These are phyloP conservation scores for Habropoda laboriosa DNA, from an alignment of 1,140 invertebrate genomes.

Conservation along the genomic window DNA sequence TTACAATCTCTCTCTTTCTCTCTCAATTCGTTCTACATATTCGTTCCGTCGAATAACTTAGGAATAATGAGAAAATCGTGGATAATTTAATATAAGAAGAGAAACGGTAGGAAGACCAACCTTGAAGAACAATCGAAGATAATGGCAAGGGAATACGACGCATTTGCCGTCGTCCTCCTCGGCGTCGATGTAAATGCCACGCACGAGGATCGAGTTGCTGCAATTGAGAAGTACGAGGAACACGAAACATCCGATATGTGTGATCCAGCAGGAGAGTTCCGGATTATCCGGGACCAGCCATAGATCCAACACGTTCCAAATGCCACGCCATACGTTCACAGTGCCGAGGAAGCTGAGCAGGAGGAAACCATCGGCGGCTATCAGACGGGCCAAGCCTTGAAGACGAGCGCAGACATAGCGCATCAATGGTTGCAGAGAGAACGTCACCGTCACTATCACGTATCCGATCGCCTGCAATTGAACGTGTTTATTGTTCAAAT, in stretches of 20 bases:
- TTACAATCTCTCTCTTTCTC: too few species aligned
- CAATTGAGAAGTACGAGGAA: constrained; percentile 91
- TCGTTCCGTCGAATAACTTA: not conserved
- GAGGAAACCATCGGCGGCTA: constrained; percentile 89
- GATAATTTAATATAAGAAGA: too few species aligned
- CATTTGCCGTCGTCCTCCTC: constrained; percentile 90
- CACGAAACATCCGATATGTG: constrained; percentile 87
- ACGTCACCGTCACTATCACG: constrained; percentile 86
- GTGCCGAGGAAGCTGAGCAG: constrained; percentile 90
- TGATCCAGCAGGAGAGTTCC: constrained; percentile 90
- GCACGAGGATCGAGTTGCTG: constrained; percentile 90
- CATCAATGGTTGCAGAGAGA: constrained; percentile 87
- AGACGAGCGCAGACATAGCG: constrained; percentile 86
- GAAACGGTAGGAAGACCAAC: constrained; percentile 74
- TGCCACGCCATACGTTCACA: constrained; percentile 92
- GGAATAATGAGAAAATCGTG: too few species aligned
- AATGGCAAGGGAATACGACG: constrained; percentile 91
- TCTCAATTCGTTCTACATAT: too few species aligned
- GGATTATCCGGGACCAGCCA: constrained; percentile 89
- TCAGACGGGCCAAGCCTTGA: constrained; percentile 85
- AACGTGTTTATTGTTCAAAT: constrained; percentile 18
- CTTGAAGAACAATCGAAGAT: constrained; percentile 89
- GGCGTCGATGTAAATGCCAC: constrained; percentile 92
- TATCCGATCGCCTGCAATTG: constrained; percentile 88
- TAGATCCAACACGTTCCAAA: constrained; percentile 91